Conservation (phyloP, 1,140 invertebrate species). For the Conopomorpha cramerella region DNA sequence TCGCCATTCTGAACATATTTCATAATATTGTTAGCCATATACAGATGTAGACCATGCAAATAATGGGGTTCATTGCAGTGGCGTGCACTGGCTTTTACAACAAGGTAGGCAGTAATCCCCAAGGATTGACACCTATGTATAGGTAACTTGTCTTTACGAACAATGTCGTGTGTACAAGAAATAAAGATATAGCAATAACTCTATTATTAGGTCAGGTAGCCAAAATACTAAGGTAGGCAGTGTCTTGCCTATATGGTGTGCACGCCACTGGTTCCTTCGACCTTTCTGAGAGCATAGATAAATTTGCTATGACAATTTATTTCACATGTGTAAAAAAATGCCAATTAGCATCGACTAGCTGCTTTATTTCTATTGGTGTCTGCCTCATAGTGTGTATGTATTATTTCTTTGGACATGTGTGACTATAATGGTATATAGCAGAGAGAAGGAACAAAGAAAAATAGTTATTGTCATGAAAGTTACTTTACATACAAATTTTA, state of each 20-base stretch:
- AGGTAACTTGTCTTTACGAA: too few species aligned
- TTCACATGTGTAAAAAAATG: neutral
- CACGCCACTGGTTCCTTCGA: too few species aligned
- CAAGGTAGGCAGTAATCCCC: too few species aligned
- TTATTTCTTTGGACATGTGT: neutral
- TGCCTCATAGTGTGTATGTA: neutral
- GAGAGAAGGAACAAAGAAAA: neutral
- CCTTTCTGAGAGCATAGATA: neutral
- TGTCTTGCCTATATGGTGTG: too few species aligned
- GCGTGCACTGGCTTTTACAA: too few species aligned
- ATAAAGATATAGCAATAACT: too few species aligned
- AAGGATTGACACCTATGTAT: too few species aligned
- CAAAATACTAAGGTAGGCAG: too few species aligned
- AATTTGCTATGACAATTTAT: neutral
- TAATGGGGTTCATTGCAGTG: neutral
- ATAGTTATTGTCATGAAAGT: neutral
- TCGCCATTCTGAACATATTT: slow-evolving; percentile 24
- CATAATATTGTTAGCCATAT: neutral
- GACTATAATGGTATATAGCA: neutral
- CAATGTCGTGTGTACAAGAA: too few species aligned
- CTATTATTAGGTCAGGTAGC: too few species aligned
- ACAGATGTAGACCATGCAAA: neutral
- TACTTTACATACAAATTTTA: neutral
- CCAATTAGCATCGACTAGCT: neutral
- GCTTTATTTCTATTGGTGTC: neutral